Percentiles rank a stretch among this genome's conserved stretches.
Evolutionary conservation across 2,113 vertebrate genomes (phyloP).

Genomic region (Eudyptes chrysolophus): DNA sequence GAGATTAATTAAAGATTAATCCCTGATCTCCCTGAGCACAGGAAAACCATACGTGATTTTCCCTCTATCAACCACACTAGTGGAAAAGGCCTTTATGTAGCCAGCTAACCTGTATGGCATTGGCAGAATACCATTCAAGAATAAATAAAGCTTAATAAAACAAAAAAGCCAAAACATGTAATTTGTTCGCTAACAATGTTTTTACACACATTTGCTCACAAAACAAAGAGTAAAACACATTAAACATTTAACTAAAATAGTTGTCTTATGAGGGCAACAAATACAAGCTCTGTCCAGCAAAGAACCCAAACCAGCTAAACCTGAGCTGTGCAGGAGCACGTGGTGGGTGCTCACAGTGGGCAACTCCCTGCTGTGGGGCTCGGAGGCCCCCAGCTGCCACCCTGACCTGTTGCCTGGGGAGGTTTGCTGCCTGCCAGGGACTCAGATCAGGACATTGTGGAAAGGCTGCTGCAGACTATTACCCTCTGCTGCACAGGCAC

Average conservation of each 20-base stretch:
- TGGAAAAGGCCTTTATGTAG: not conserved
- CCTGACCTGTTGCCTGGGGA: not conserved
- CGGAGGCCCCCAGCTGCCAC: not conserved
- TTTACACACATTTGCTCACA: not conserved
- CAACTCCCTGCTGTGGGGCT: not conserved
- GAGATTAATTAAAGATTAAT: not conserved
- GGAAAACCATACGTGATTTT: not conserved
- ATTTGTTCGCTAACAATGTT: not conserved
- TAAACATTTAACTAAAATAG: not conserved
- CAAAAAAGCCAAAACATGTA: not conserved
- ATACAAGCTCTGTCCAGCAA: not conserved
- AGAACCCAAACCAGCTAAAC: not conserved
- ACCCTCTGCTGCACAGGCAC: accelerated
- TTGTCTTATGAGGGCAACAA: not conserved
- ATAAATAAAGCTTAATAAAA: not conserved
- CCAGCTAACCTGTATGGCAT: not conserved
- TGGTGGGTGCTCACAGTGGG: too few species aligned
- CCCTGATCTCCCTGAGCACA: not conserved
- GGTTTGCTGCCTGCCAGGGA: not conserved
- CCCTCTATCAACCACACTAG: not conserved
- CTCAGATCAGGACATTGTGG: not conserved
- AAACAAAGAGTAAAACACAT: not conserved
- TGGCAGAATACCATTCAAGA: not conserved
- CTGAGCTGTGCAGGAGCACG: accelerated
- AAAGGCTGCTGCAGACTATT: not conserved